Base-by-base conservation (phyloP, 1,140 invertebrate genomes). In the Drosophila gunungcola region DNA sequence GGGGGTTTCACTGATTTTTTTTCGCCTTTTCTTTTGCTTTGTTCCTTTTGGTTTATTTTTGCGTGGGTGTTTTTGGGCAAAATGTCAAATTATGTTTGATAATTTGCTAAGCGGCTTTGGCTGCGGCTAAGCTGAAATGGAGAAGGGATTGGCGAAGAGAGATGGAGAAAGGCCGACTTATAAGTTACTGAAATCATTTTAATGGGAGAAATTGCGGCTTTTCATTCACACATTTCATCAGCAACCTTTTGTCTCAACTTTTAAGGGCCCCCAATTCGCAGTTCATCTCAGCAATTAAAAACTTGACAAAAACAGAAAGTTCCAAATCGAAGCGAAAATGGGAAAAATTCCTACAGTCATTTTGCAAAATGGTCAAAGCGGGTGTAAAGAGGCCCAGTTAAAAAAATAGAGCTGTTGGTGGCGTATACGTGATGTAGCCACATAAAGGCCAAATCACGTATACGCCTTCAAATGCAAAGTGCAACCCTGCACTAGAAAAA, bases 81-180 rank as follows among this genome's bases (percentile, higher is more conserved):
- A 70, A 60, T 64, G 69, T 41, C 52, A 73, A 73, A 74, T 74
- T 73, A 73, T 63, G 38, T 41, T 73, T 41, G 46, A 63, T 73
- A 73, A 73, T 73, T 73, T 62, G 68, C 46, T 64, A 75, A 75
- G 52, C 58, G 29, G 46, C 61, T 57, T 64, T 52, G 4, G 36
- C 38, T 5, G n/a, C 2, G 16, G 56, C 7, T 43, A 36, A 74
- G 39, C 68, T 57, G 68, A 52, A 32, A 74, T 49, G 13, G 13
- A 73, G 51, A 41, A 21, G 27, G 21, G 36, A 54, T 34, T 41
- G 34, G 7, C 11, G 3, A 3, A 25, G 2, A 10, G 13, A 7
- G 16, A 12, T 45, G 10, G 9, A 10, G 36, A 54, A 29, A 12
- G 36, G 12, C 4, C 34, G 16, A n/a, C 5, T 12, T 25, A 39